Evolutionary conservation across 2,113 vertebrate genomes (phyloP).

Genomic region (Daubentonia madagascariensis): DNA sequence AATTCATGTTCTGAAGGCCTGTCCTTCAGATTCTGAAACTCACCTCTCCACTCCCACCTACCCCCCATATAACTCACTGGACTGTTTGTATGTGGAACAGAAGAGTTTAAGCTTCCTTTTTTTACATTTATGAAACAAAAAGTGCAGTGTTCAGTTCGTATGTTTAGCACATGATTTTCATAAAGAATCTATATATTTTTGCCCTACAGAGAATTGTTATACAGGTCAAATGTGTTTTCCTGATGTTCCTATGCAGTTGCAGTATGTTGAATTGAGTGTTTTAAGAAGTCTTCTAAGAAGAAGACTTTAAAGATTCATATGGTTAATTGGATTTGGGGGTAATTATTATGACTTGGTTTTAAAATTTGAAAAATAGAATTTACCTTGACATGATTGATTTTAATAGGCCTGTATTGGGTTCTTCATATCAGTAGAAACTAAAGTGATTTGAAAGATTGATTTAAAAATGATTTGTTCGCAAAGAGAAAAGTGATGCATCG

Average conservation of each 20-base stretch:
- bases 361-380: conserved; percentile 73
- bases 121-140: conserved; percentile 83
- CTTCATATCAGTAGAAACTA: conserved; percentile 62
- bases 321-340: conserved; percentile 77
- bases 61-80: conserved; percentile 69
- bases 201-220: conserved; percentile 88
- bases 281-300: conserved; percentile 81
- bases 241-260: conserved; percentile 87
- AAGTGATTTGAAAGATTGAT: conserved; percentile 67
- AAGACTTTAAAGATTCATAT: conserved; percentile 75
- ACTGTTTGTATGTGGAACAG: conserved; percentile 80
- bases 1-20: conserved; percentile 53
- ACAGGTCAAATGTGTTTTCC: conserved; percentile 86
- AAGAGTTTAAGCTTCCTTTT: conserved; percentile 80
- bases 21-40: conserved; percentile 64
- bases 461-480: neutral
- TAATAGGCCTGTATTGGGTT: conserved; percentile 71
- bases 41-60: neutral
- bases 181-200: conserved; percentile 90
- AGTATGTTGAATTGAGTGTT: conserved; percentile 84
- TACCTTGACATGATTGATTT: conserved; percentile 70
- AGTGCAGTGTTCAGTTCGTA: conserved; percentile 84
- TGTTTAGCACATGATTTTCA: conserved; percentile 88
- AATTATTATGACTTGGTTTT: conserved; percentile 78
- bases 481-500: conserved; percentile 31